phyloP scores from a whole-genome alignment of 2,113 vertebrate genomes.

The Psittacula cyanocephala region DNA sequence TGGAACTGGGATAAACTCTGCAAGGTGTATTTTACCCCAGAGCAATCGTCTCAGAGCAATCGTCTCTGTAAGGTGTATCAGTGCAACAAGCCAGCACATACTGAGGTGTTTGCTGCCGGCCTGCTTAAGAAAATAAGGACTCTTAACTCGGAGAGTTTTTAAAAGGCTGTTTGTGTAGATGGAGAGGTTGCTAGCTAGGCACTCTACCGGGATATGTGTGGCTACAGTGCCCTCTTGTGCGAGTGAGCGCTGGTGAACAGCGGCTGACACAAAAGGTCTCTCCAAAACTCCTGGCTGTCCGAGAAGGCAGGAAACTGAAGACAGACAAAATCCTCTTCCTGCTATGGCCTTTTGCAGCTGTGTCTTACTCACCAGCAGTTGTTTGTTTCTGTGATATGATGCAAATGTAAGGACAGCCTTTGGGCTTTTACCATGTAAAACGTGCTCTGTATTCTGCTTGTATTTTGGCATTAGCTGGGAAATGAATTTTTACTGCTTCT shows the following conservation, averaged over 20 bases:
- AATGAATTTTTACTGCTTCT: background rate
- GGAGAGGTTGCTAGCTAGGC: fast-evolving
- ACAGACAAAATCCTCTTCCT: background rate
- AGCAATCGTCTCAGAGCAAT: background rate
- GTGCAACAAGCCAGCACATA: background rate
- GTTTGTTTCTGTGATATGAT: background rate
- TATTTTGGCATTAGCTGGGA: background rate
- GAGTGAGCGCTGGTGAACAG: background rate
- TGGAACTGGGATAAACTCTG: background rate
- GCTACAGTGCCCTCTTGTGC: slow-evolving; percentile 58
- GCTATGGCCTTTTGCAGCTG: background rate
- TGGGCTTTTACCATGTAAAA: background rate
- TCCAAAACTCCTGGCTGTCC: fast-evolving
- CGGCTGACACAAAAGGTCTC: background rate
- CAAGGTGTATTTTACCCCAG: background rate
- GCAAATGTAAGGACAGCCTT: background rate
- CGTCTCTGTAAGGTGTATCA: no score
- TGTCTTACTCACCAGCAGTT: background rate
- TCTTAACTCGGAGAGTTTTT: fast-evolving
- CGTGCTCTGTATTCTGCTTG: background rate
- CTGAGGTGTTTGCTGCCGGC: background rate
- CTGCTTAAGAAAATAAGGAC: background rate
- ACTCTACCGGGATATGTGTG: background rate
- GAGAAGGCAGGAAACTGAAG: background rate
- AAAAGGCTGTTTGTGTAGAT: fast-evolving